A percentile compares a stretch with the other conserved stretches of the same genome.
Evolutionary conservation across 2,888 invertebrate species (phyloP).

Genomic region (Nymphalis c-album): DNA sequence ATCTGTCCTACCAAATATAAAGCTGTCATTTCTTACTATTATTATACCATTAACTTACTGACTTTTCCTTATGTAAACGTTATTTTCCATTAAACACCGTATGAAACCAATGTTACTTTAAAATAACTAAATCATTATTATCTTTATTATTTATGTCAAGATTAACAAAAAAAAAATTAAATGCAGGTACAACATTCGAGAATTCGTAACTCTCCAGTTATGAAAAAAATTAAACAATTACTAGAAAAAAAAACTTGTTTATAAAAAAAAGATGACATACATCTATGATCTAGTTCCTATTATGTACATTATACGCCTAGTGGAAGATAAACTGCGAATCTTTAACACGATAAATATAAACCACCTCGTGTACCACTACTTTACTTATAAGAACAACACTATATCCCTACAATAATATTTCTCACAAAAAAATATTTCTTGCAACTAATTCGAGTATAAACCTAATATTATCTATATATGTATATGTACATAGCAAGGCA

Average conservation of each 20-base stretch:
- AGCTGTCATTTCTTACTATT: conserved; percentile 77
- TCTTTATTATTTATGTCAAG: conserved; percentile 79
- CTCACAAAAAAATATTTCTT: conserved; percentile 79
- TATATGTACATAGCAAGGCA: conserved; percentile 80
- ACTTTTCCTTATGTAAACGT: conserved; percentile 73
- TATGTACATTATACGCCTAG: conserved; percentile 76
- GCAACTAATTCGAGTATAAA: conserved; percentile 81
- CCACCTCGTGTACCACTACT: conserved; percentile 69
- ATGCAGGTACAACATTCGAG: conserved; percentile 83
- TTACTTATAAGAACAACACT: conserved; percentile 71
- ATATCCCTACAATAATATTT: conserved; percentile 74
- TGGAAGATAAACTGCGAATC: conserved; percentile 82
- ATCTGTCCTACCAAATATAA: conserved; percentile 71
- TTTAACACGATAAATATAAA: conserved; percentile 77
- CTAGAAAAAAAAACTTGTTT: conserved; percentile 70
- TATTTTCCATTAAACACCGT: conserved; percentile 50
- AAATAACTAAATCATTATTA: conserved; percentile 72
- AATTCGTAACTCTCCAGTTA: conserved; percentile 78
- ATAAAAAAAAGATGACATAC: conserved; percentile 69
- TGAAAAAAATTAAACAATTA: conserved; percentile 76
- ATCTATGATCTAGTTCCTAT: conserved; percentile 70
- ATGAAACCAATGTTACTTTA: conserved; percentile 69
- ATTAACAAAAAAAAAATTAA: conserved; percentile 77
- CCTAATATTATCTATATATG: conserved; percentile 68
- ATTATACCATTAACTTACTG: conserved; percentile 68